Conservation (phyloP, 2,888 invertebrate genomes). For the Lamellibrachia columna region DNA sequence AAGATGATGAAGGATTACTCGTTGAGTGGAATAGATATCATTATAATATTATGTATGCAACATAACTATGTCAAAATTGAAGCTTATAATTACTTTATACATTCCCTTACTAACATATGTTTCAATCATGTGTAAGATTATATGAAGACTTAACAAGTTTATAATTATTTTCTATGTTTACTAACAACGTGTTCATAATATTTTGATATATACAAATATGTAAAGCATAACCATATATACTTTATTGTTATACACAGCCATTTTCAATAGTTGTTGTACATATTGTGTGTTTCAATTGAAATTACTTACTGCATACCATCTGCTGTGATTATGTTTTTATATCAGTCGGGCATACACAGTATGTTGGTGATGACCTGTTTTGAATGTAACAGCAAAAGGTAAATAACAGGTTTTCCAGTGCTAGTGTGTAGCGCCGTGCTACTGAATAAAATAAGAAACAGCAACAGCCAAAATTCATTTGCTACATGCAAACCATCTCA, state of each 20-base stretch:
- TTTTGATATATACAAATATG: background rate
- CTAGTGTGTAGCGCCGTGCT: background rate
- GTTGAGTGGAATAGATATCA: background rate
- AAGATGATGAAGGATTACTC: background rate
- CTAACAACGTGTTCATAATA: background rate
- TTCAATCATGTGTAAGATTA: background rate
- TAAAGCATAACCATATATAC: background rate
- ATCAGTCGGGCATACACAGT: background rate
- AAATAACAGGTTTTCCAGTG: too few relatives aligned
- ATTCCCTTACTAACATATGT: background rate
- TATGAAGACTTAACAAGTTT: background rate
- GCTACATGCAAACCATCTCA: too few relatives aligned
- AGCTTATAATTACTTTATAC: background rate
- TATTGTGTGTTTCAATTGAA: constrained; percentile 9
- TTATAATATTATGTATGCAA: background rate
- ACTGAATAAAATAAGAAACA: too few relatives aligned
- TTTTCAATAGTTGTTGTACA: too few relatives aligned
- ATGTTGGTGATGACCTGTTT: constrained; percentile 1
- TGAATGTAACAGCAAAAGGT: background rate
- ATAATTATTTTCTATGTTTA: background rate
- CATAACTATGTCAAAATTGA: background rate
- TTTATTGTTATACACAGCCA: too few relatives aligned
- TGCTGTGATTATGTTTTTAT: background rate
- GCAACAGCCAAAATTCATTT: too few relatives aligned
- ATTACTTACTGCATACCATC: background rate